Percentiles rank a stretch among this genome's conserved stretches.
Conservation (phyloP, 2,113 vertebrate species). For the Prionailurus viverrinus region DNA sequence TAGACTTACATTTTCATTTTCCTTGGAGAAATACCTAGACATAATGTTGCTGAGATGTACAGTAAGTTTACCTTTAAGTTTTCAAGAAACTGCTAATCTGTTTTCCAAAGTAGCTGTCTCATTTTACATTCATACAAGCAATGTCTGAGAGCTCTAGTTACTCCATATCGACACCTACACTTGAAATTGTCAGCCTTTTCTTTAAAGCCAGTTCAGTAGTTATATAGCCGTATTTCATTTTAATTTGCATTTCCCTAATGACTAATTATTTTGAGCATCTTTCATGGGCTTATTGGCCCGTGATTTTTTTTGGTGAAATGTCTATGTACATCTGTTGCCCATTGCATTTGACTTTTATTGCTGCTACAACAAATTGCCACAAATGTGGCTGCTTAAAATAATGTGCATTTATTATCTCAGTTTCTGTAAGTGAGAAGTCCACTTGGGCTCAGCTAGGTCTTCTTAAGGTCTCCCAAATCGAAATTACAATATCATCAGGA, state of each 20-base stretch:
- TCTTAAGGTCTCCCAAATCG: neutral
- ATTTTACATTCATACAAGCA: neutral
- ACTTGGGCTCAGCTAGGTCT: neutral
- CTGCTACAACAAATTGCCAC: neutral
- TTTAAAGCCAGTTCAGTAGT: neutral
- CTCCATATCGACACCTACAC: neutral
- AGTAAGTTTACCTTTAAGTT: neutral
- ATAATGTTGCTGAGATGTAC: neutral
- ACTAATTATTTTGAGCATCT: slow-evolving; percentile 10
- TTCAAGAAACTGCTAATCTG: neutral
- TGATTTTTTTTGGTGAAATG: neutral
- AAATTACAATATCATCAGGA: neutral
- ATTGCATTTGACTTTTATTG: neutral
- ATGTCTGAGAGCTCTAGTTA: neutral
- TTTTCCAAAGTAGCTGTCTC: slow-evolving; percentile 7
- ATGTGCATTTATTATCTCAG: neutral
- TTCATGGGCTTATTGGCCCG: neutral
- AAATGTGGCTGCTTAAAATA: neutral
- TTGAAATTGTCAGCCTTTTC: neutral
- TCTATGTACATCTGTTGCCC: neutral
- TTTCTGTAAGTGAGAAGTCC: neutral
- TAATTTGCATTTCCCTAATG: slow-evolving; percentile 7
- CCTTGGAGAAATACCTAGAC: neutral
- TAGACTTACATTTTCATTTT: slow-evolving; percentile 55
- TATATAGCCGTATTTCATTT: neutral